Base-by-base conservation (phyloP, 2,113 vertebrate genomes). In the Festucalex cinctus region DNA sequence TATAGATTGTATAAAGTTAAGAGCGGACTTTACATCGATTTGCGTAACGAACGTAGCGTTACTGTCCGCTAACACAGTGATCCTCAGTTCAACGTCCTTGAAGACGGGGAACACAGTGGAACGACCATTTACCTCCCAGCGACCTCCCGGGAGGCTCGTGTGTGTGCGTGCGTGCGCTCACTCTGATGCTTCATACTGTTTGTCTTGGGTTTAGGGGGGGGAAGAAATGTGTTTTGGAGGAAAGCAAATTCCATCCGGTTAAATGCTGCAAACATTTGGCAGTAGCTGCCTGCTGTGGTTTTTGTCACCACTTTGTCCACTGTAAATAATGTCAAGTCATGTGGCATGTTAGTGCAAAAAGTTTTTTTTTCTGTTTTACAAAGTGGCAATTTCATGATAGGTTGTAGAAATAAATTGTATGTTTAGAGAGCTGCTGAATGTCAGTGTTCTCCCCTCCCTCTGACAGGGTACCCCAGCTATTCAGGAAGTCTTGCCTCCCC, bases 401-500 rank as follows among this genome's bases (percentile, higher is more conserved):
- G 79, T 81, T 81, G 82, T 73, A 7, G 69, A 77, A 81, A 86
- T 78, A 88, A 86, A 83, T 76, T 79, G 79, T 85, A 83, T 85
- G 85, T 89, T 86, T 83, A 73, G 79, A 83, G 75, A 79, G 77
- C 88, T 85, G 82, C 80, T 83, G 77, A 88, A 80, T 87, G 78
- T 88, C 85, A 85, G 57, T 65, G 82, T 68, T 81, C 63, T 54
- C 91, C 70, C 62, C 79, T 87, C 83, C 73, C 69, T 86, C 71
- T 83, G 83, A 85, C 93, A 65, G 96, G 94, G 83, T 98, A 96
- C 88, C 94, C 95, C 79, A 92, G 95, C 81, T 98, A 98, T 93
- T 96, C 96, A 9, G 96, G 96, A 91, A 95, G 95, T 83, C 92
- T 98, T 87, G 93, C 95, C 79, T 96, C 95, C 88, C 96, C 95